These are phyloP conservation scores for Huso huso DNA, from an alignment of 2,797 vertebrate genomes.

Conservation along the genomic window DNA sequence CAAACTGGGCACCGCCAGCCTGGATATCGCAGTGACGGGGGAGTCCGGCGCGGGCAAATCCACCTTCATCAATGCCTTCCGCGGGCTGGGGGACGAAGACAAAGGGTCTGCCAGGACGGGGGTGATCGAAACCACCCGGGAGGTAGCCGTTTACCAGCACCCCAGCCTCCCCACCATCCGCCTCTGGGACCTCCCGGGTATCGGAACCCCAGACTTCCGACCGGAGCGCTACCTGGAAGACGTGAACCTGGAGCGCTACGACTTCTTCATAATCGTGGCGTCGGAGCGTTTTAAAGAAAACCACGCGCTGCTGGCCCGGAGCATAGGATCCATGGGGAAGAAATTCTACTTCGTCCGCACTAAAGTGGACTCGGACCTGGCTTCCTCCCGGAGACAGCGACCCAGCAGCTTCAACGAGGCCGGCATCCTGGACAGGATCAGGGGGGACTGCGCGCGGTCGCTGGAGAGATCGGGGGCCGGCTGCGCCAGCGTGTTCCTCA, in stretches of 20 bases:
- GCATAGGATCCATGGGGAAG: slow-evolving; percentile 21
- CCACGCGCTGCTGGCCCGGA: slow-evolving; percentile 19
- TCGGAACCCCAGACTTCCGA: slow-evolving; percentile 23
- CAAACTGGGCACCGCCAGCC: neutral
- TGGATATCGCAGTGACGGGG: slow-evolving; percentile 38
- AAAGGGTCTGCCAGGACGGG: slow-evolving; percentile 20
- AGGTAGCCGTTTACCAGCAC: slow-evolving; percentile 22
- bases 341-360: slow-evolving; percentile 37
- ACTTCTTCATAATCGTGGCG: slow-evolving; percentile 37
- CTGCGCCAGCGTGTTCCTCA: slow-evolving; percentile 39
- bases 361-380: slow-evolving; percentile 37
- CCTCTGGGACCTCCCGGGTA: slow-evolving; percentile 42
- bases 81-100: slow-evolving; percentile 22
- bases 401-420: slow-evolving; percentile 26
- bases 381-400: slow-evolving; percentile 16
- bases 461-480: slow-evolving; percentile 16
- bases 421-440: slow-evolving; percentile 31
- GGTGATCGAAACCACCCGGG: slow-evolving; percentile 15
- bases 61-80: slow-evolving; percentile 37
- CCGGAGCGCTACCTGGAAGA: slow-evolving; percentile 20
- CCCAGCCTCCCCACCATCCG: slow-evolving; percentile 24
- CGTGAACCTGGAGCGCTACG: slow-evolving; percentile 26
- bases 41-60: slow-evolving; percentile 37
- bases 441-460: slow-evolving; percentile 31
- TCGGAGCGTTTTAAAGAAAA: slow-evolving; percentile 24